Conservation (phyloP, 2,797 vertebrate species). For the Pipistrellus kuhlii region DNA sequence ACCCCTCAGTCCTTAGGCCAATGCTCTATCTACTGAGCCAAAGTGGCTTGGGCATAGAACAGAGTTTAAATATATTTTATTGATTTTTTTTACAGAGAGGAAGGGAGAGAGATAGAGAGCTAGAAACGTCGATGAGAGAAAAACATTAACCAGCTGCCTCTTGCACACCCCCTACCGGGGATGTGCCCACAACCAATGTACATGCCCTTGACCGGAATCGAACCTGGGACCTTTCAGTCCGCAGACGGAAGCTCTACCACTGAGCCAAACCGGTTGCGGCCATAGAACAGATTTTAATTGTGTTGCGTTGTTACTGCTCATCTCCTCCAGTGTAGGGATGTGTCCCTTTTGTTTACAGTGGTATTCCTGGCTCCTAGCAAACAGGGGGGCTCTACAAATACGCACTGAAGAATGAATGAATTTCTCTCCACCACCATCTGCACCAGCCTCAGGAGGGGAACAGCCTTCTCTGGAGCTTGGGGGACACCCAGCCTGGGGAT, state of each 20-base stretch:
- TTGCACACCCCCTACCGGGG: too few species aligned
- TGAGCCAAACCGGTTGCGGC: background rate
- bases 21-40: background rate
- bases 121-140: too few species aligned
- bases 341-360: background rate
- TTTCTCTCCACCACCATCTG: background rate
- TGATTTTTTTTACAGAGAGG: too few species aligned
- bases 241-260: background rate
- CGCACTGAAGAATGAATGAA: background rate
- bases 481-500: background rate
- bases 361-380: background rate
- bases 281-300: background rate
- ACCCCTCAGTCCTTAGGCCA: background rate
- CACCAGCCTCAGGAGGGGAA: background rate
- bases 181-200: too few species aligned
- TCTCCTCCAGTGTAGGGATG: background rate
- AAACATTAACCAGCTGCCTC: too few species aligned
- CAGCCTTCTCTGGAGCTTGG: background rate
- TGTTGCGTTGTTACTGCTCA: rapidly evolving
- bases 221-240: background rate
- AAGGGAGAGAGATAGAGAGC: too few species aligned
- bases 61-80: background rate
- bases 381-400: background rate
- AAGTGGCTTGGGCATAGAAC: background rate
- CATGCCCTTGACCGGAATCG: background rate